Conservation (phyloP, 2,797 vertebrate genomes). For the Telmatherina bonti region DNA sequence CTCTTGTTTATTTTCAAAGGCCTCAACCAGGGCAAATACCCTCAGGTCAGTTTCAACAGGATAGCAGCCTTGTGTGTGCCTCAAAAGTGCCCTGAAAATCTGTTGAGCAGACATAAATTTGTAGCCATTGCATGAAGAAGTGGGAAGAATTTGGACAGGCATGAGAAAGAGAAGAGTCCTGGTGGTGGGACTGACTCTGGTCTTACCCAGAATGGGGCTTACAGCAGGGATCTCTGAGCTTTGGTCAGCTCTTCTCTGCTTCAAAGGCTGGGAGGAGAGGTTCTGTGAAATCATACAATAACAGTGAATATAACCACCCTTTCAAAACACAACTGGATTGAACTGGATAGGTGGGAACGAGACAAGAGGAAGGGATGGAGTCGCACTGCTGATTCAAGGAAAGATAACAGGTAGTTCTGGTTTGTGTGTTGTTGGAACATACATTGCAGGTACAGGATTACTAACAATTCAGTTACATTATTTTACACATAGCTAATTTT, state of each 20-base stretch:
- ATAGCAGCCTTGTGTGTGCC: slow-evolving; percentile 66
- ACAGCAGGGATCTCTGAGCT: slow-evolving; percentile 79
- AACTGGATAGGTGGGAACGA: slow-evolving; percentile 78
- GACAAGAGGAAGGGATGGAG: slow-evolving; percentile 72
- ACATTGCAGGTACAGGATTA: slow-evolving; percentile 10
- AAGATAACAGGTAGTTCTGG: slow-evolving; percentile 58
- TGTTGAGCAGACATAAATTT: slow-evolving; percentile 81
- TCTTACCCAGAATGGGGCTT: slow-evolving; percentile 75
- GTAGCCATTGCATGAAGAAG: slow-evolving; percentile 79
- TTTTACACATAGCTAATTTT: slow-evolving; percentile 4
- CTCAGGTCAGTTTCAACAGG: slow-evolving; percentile 75
- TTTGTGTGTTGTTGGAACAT: slow-evolving; percentile 58
- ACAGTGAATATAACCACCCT: slow-evolving; percentile 80
- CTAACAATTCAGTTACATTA: neutral
- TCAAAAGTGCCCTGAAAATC: slow-evolving; percentile 75
- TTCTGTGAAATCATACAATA: slow-evolving; percentile 81
- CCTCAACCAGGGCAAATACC: slow-evolving; percentile 80
- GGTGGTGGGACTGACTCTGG: slow-evolving; percentile 68
- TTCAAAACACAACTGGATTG: slow-evolving; percentile 78
- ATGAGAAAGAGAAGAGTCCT: slow-evolving; percentile 61
- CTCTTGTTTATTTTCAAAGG: slow-evolving; percentile 83
- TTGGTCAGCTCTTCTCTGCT: slow-evolving; percentile 74
- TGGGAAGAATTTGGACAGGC: slow-evolving; percentile 72
- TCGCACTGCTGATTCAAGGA: slow-evolving; percentile 71
- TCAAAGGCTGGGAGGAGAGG: slow-evolving; percentile 82